Base-by-base conservation (phyloP, 2,888 invertebrate genomes). In the Panzeria rudis region DNA sequence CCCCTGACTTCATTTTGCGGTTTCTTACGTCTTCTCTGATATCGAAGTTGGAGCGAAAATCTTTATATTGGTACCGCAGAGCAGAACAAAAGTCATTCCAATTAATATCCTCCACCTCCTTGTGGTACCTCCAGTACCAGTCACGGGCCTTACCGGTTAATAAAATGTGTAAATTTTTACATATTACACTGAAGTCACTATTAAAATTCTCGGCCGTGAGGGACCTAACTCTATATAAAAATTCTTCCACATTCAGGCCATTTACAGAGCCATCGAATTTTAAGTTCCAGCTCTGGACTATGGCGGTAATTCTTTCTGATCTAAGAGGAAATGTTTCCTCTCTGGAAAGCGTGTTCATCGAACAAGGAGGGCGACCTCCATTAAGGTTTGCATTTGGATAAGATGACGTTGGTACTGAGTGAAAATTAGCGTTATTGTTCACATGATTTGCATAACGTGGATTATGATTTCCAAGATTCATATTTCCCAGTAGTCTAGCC, bases 131-230 rank as follows among this genome's bases (percentile, higher is more conserved):
- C 68, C 81, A 75, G 8, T 29, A 75, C 82, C 76, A 3, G 38
- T 32, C n/a, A n/a, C n/a, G n/a, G n/a, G n/a, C n/a, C n/a, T n/a
- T n/a, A n/a, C n/a, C n/a, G n/a, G n/a, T n/a, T 2, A 77, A n/a
- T 15, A 82, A 20, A 13, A 61, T 32, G n/a, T 82, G 54, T 56
- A 83, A 66, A 17, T 77, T 83, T 25, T 72, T 76, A 11, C 82
- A 77, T 20, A 82, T 61, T 15, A 59, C 15, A 8, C 32, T 23
- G 9, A 69, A 69, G 11, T 82, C 62, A n/a, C 61, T 29, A 25
- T 73, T 56, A 50, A 75, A 68, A 25, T 50, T 38, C 13, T 75
- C 81, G 2, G 5, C 32, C 7, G 80, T 72, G 3, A 80, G 35
- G 0, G 52, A 41, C 13, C 41, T 64, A n/a, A 80, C 47, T 15